Evolutionary conservation across 2,888 invertebrate species (phyloP), one percentile per base, ranked within the genome.

Genomic region (Gnatocerus cornutus): DNA sequence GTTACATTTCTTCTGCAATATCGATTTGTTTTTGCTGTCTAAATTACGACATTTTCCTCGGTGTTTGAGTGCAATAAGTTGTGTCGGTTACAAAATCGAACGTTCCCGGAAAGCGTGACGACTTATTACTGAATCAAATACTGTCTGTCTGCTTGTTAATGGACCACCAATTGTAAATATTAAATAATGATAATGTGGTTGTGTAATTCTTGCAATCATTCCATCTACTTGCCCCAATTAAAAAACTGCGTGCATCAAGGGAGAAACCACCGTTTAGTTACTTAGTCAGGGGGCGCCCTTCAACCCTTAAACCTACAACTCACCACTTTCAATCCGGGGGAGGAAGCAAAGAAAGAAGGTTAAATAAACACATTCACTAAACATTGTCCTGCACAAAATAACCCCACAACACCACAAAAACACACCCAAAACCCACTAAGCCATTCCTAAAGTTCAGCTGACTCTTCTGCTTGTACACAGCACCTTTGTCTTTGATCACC

Each of bases 301-400:
- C 12, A 46, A 39, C 21, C 13, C 16, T 41, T 53, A 10, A 69
- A 67, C 30, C 29, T 29, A 52, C 13, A 16, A 88, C 91, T 90
- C 82, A 91, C 91, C 91, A 86, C 90, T 91, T 86, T 90, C 90
- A 83, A 90, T 90, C 85, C 89, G 89, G 79, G 91, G 90, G 82
- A 90, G 87, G 83, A 90, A 88, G 82, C 90, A 87, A 83, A 91
- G 88, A 85, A 91, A 87, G 86, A 90, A 90, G 82, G 89, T 87
- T 85, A 89, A 88, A 86, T 90, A 90, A 74, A 76, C 77, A 77
- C 75, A 79, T 71, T 78, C 78, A 77, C 78, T 77, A 59, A 78
- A 76, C 78, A 79, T 79, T 72, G 76, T 79, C 53, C 39, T 48
- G 62, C 59, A 66, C 58, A 61, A 67, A 67, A 72, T 55, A 72